Evolutionary conservation across 2,888 invertebrate genomes (phyloP), one percentile per base, ranked within the genome.

Genomic region (Euzophera pinguis): DNA sequence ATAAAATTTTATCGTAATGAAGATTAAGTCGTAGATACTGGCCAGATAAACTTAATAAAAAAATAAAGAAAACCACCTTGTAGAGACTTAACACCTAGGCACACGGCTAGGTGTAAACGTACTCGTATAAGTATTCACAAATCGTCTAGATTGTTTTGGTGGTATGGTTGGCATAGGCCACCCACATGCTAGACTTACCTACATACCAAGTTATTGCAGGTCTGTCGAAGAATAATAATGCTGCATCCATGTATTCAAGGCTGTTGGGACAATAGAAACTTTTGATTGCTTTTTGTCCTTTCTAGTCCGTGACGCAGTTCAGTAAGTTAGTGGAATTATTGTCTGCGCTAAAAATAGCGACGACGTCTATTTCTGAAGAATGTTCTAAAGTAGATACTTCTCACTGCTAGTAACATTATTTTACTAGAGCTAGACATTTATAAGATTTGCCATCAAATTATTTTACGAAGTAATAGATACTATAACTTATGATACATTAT

Each of bases 251-350:
- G 54, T 43, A 57, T 63, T 53, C 78, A 79, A 81, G 80, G 77
- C 69, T 74, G 58, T 57, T 55, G 53, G 61, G 63, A 81, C 79
- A 81, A 82, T 84, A 67, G 75, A 58, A 65, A 53, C 61, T 63
- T 64, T 80, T 84, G 75, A 84, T 85, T 77, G 71, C 76, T 78
- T 81, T 78, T 75, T 77, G 76, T 67, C 81, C 80, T 76, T 75
- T 69, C 60, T 54, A 54, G 72, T 62, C 55, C 56, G 56, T 57
- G 62, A 58, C 61, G 62, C 57, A 58, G 58, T 60, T 56, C 60
- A 57, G 32, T 12, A 57, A 53, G 48, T 55, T 53, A 42, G 43
- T 42, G 34, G 29, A 22, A 32, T 27, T 22, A 38, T 37, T 27
- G 3, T 2, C 13, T 9, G 32, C 14, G 45, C 29, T 34, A 45